Base-by-base conservation (phyloP, 2,888 invertebrate species). In the Unio delphinus region DNA sequence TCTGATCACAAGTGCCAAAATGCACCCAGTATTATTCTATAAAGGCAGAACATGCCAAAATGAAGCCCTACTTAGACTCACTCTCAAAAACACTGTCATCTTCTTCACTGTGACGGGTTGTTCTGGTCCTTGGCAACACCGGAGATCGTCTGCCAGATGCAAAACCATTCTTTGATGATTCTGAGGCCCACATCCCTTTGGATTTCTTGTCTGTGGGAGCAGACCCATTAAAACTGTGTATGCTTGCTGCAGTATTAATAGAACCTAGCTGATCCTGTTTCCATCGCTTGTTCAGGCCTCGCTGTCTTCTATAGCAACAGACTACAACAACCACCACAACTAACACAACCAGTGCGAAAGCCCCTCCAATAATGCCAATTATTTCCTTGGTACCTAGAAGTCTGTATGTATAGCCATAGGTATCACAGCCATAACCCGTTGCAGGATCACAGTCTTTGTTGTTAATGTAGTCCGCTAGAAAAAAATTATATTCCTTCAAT, bases 231-330 rank as follows among this genome's bases (percentile, higher is more conserved):
- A 76, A 62, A 65, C 73, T 74, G 70, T 78, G 74, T 56, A 76
- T 64, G 69, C 73, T 77, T 30, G 77, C 74, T 15, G 74, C 72
- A 67, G 78, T 75, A 68, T 79, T 80, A 68, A 78, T 69, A 61
- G 76, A 73, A 70, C 78, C 76, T 66, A 83, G 67, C 69, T 75
- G 79, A 55, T 77, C 73, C 65, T 80, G 76, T 63, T 80, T 78
- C 80, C 82, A 81, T 30, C 69, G 68, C 34, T 72, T 72, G 18
- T 69, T 71, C 55, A 81, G 68, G 23, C 82, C 81, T 30, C 72
- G 74, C 65, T 80, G 80, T 67, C 74, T 78, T 4, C 80, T 55
- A 62, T 80, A 80, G 67, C 82, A 82, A 62, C 73, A 80, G 20
- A 79, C 59, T 15, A 80, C 66, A 18, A 82, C 67, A 15, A 80